Evolutionary conservation across 1,140 invertebrate species (phyloP).

Genomic region (Drosophila parabipectinata): DNA sequence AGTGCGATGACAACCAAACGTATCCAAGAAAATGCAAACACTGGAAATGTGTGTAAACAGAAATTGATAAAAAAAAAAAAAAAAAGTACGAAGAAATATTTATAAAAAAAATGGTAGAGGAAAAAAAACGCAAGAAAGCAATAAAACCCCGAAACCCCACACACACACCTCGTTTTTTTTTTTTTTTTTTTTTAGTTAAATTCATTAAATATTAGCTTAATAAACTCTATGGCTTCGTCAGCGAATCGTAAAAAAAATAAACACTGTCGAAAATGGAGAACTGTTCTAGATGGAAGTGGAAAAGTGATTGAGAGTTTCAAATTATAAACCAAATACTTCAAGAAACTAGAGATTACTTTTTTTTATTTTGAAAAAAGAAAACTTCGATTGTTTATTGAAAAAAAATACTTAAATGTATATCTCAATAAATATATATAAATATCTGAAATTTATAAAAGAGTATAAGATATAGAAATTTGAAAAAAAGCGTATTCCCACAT

Average conservation of each 20-base stretch:
- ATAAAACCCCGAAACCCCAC: slow-evolving; percentile 31
- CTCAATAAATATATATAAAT: too few species aligned
- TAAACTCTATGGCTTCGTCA: slow-evolving; percentile 33
- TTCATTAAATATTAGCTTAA: slow-evolving; percentile 72
- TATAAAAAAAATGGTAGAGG: slow-evolving; percentile 40
- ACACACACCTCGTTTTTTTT: slow-evolving; percentile 5
- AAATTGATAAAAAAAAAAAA: slow-evolving; percentile 61
- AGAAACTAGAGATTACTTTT: too few species aligned
- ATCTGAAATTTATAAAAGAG: too few species aligned
- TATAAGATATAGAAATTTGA: too few species aligned
- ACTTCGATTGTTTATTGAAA: too few species aligned
- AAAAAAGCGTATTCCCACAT: neutral
- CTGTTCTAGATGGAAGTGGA: neutral
- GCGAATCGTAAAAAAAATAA: slow-evolving; percentile 39
- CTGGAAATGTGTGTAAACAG: slow-evolving; percentile 66
- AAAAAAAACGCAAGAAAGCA: slow-evolving; percentile 6
- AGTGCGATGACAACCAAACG: slow-evolving; percentile 59
- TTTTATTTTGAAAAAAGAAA: too few species aligned
- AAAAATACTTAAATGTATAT: too few species aligned
- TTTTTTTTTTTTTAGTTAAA: slow-evolving; percentile 54
- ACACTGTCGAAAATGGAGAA: slow-evolving; percentile 4
- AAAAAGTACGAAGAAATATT: slow-evolving; percentile 14
- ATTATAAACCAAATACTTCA: too few species aligned
- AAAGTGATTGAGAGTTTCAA: neutral
- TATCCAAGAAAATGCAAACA: slow-evolving; percentile 76